phyloP scores from a whole-genome alignment of 2,797 vertebrate genomes.

The Sebastes matsubarae region DNA sequence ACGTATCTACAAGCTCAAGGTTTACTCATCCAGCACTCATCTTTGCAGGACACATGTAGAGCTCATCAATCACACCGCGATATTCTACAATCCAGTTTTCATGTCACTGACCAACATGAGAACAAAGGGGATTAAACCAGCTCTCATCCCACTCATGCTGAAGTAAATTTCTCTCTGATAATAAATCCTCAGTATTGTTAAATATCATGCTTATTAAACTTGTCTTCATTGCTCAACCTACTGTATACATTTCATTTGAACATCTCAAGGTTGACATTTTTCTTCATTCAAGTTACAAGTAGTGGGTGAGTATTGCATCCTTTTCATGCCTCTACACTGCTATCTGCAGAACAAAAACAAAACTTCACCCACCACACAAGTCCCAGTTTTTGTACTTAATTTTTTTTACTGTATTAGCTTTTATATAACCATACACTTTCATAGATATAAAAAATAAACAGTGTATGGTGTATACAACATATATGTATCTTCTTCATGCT shows the following conservation, averaged over 20 bases:
- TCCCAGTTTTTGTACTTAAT: not conserved
- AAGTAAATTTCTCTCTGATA: not conserved
- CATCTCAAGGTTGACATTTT: not conserved
- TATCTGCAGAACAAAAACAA: not conserved
- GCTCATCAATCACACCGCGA: not conserved
- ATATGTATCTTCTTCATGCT: not conserved
- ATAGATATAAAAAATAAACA: not conserved
- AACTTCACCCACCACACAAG: not conserved
- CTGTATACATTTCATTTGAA: not conserved
- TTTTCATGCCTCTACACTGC: not conserved
- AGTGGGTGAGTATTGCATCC: not conserved
- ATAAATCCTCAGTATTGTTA: not conserved
- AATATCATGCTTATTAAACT: not conserved
- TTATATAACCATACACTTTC: not conserved
- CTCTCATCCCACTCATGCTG: not conserved
- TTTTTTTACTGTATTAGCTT: not conserved
- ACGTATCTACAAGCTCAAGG: not conserved
- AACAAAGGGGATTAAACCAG: not conserved
- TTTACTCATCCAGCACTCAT: not conserved
- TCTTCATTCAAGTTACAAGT: not conserved
- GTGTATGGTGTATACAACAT: not conserved
- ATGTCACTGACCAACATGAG: not conserved
- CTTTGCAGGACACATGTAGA: not conserved
- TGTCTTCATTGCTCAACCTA: not conserved
- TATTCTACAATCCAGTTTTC: not conserved